phyloP scores from a whole-genome alignment of 2,888 invertebrate species.

The Lacanobia wlatinum region DNA sequence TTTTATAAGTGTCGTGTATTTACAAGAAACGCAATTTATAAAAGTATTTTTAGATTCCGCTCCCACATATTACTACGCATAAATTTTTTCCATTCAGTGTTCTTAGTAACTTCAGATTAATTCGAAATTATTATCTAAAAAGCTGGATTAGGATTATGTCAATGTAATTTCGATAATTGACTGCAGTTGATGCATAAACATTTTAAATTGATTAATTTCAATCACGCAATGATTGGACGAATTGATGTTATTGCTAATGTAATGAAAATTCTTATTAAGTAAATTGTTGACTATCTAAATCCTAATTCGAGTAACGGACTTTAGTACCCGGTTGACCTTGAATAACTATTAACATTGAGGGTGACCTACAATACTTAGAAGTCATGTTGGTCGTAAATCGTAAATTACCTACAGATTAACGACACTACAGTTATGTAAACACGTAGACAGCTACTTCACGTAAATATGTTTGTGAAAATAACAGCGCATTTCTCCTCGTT shows the following conservation, averaged over 20 bases:
- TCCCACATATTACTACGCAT: constrained; percentile 24
- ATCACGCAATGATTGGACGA: constrained; percentile 2
- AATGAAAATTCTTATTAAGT: neutral
- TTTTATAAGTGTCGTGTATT: constrained; percentile 16
- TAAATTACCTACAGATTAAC: constrained; percentile 15
- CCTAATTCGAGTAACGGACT: constrained; percentile 15
- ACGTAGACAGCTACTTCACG: constrained; percentile 1
- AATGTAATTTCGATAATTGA: constrained; percentile 1
- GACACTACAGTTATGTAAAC: constrained; percentile 33
- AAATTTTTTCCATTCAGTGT: constrained; percentile 1
- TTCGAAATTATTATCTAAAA: neutral
- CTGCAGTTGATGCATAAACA: constrained; percentile 5
- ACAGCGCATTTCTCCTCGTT: neutral
- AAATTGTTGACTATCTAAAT: constrained; percentile 5
- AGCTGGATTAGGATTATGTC: constrained; percentile 11
- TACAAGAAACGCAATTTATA: constrained; percentile 32
- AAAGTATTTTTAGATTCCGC: constrained; percentile 16
- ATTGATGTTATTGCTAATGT: neutral
- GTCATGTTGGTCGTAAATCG: constrained; percentile 28
- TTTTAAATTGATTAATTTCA: constrained; percentile 8
- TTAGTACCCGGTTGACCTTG: constrained; percentile 16
- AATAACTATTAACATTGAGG: constrained; percentile 17
- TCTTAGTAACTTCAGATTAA: neutral
- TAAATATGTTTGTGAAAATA: constrained; percentile 27
- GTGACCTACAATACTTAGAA: constrained; percentile 42